phyloP scores from a whole-genome alignment of 2,113 vertebrate genomes.

The Cyprinus carpio region DNA sequence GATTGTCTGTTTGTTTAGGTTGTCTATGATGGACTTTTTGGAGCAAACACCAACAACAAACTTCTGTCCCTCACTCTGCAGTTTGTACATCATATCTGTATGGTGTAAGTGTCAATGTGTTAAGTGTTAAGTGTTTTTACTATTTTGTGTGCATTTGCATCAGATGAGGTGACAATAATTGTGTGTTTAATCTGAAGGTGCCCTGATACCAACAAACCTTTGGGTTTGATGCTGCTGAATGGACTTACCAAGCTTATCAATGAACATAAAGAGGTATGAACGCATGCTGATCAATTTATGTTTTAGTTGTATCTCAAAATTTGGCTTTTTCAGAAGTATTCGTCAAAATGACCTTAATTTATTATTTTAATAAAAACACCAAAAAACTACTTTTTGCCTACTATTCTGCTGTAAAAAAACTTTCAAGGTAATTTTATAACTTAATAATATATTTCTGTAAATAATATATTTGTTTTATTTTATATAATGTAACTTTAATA shows the following conservation, averaged over 20 bases:
- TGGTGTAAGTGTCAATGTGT: conserved; percentile 91
- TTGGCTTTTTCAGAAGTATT: background rate
- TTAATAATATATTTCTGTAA: background rate
- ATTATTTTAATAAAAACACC: conserved; percentile 81
- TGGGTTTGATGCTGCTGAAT: conserved; percentile 97
- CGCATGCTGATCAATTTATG: background rate
- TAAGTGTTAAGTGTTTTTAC: conserved; percentile 74
- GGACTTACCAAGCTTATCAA: conserved; percentile 99
- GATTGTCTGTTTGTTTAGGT: conserved; percentile 75
- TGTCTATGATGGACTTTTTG: conserved; percentile 96
- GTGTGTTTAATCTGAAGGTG: conserved; percentile 75
- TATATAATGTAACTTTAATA: too few species aligned
- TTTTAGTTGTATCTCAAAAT: background rate
- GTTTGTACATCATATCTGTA: conserved; percentile 98
- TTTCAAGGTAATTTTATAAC: conserved; percentile 83
- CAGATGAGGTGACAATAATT: background rate
- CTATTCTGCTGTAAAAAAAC: conserved; percentile 96
- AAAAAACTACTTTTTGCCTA: conserved; percentile 94
- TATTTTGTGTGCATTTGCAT: background rate
- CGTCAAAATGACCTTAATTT: background rate
- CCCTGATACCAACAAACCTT: conserved; percentile 93
- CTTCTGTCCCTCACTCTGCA: conserved; percentile 91
- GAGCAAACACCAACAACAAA: conserved; percentile 94
- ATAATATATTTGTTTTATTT: background rate
- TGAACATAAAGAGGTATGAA: conserved; percentile 95